phyloP scores from a whole-genome alignment of 1,140 invertebrate species.

The Polyergus mexicanus region DNA sequence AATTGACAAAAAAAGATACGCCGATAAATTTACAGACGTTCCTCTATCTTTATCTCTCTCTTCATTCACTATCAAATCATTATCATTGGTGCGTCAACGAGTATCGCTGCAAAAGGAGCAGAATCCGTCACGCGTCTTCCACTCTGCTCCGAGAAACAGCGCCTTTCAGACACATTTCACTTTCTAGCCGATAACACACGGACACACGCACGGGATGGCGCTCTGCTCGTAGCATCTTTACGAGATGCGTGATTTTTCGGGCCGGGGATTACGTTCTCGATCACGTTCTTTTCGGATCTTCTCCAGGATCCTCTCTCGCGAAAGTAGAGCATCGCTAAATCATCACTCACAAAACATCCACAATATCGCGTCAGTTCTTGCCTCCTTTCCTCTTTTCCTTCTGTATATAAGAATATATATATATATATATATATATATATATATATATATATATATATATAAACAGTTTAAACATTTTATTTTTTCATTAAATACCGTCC shows the following conservation, averaged over 20 bases:
- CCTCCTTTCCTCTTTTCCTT: not conserved
- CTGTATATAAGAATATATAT: not conserved
- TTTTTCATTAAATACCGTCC: not conserved
- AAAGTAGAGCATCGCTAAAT: conserved; percentile 66
- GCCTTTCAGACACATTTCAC: conserved; percentile 48
- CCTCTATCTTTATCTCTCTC: not conserved
- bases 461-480: not conserved
- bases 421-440: too few species aligned
- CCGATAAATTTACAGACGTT: not conserved
- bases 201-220: not conserved
- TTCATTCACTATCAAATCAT: conserved; percentile 18
- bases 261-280: not conserved
- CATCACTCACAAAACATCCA: conserved; percentile 37
- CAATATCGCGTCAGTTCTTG: conserved; percentile 5
- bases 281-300: conserved; percentile 27
- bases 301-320: conserved; percentile 30
- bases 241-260: conserved; percentile 22
- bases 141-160: conserved; percentile 12
- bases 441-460: too few species aligned
- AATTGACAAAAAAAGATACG: not conserved
- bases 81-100: conserved; percentile 26
- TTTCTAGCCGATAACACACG: conserved; percentile 49
- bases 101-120: not conserved
- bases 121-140: conserved; percentile 15
- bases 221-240: conserved; percentile 31